Evolutionary conservation across 2,888 invertebrate genomes (phyloP).

Genomic region (Strigamia crassipes): DNA sequence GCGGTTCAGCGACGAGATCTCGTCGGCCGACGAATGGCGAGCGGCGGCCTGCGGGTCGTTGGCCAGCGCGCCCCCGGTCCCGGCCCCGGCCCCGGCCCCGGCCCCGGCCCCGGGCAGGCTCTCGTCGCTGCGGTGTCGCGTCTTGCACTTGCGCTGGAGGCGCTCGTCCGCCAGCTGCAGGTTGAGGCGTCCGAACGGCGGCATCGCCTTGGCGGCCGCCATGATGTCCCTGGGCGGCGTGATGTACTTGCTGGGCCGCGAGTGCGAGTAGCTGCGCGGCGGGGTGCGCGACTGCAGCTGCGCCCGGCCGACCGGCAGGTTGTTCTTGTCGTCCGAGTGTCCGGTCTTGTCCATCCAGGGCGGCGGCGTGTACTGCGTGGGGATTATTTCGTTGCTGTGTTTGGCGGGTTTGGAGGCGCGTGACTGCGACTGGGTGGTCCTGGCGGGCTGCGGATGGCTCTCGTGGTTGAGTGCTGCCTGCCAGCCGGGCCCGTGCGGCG

Average conservation of each 20-base stretch:
- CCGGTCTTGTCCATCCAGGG: slow-evolving; percentile 50
- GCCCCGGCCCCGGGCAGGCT: slow-evolving; percentile 46
- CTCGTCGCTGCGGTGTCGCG: slow-evolving; percentile 49
- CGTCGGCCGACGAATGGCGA: slow-evolving; percentile 76
- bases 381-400: slow-evolving; percentile 25
- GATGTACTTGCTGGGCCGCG: slow-evolving; percentile 50
- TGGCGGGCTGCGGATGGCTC: background rate
- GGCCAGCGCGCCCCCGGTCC: background rate
- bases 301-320: background rate
- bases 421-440: slow-evolving; percentile 26
- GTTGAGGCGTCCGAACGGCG: slow-evolving; percentile 11
- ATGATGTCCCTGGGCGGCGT: slow-evolving; percentile 48
- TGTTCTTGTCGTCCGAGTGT: slow-evolving; percentile 45
- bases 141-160: slow-evolving; percentile 23
- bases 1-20: slow-evolving; percentile 78
- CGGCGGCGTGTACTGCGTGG: slow-evolving; percentile 51
- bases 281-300: slow-evolving; percentile 50
- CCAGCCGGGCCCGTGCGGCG: slow-evolving; percentile 23
- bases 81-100: slow-evolving; percentile 38
- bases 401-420: background rate
- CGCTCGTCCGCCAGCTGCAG: slow-evolving; percentile 44
- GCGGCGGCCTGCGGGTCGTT: slow-evolving; percentile 46
- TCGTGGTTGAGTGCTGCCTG: slow-evolving; percentile 33
- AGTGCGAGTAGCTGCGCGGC: slow-evolving; percentile 52
- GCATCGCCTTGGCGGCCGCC: slow-evolving; percentile 39